Evolutionary conservation across 37 sponge, comb jelly and placozoan genomes (phyloP).

Genomic region (Chondrosia reniformis): DNA sequence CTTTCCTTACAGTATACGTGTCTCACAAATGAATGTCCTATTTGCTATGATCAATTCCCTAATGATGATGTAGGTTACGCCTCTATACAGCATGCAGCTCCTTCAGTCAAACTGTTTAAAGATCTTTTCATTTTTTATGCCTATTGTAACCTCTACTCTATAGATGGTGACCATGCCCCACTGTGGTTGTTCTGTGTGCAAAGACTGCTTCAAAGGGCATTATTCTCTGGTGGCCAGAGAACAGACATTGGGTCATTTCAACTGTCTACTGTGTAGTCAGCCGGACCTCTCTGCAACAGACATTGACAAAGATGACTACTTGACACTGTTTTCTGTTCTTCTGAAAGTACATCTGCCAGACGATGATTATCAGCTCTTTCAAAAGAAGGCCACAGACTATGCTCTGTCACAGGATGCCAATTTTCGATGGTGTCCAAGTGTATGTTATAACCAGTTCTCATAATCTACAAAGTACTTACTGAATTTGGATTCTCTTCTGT

Average conservation of each 20-base stretch:
- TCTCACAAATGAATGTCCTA: no score
- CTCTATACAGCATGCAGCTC: no score
- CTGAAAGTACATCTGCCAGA: conserved; percentile 24
- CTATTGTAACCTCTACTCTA: no score
- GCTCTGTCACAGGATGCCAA: conserved; percentile 49
- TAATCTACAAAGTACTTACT: no score
- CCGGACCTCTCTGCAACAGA: conserved; percentile 67
- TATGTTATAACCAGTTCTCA: no score
- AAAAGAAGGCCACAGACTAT: conserved; percentile 71
- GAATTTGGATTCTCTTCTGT: no score
- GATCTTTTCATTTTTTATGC: no score
- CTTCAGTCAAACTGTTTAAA: no score
- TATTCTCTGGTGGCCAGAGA: conserved; percentile 59
- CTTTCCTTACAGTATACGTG: no score
- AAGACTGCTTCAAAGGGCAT: conserved; percentile 58
- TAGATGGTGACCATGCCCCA: conserved; percentile 59
- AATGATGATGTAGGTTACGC: no score
- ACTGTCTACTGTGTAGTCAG: conserved; percentile 63
- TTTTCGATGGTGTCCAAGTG: conserved; percentile 85
- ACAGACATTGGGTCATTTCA: conserved; percentile 66
- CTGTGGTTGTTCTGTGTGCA: conserved; percentile 65
- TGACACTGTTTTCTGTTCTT: conserved; percentile 43
- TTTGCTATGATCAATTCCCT: no score
- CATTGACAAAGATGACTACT: conserved; percentile 39
- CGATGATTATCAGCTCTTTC: conserved; percentile 48